phyloP scores from a whole-genome alignment of 2,797 vertebrate species.

The Yasuhikotakia modesta region DNA sequence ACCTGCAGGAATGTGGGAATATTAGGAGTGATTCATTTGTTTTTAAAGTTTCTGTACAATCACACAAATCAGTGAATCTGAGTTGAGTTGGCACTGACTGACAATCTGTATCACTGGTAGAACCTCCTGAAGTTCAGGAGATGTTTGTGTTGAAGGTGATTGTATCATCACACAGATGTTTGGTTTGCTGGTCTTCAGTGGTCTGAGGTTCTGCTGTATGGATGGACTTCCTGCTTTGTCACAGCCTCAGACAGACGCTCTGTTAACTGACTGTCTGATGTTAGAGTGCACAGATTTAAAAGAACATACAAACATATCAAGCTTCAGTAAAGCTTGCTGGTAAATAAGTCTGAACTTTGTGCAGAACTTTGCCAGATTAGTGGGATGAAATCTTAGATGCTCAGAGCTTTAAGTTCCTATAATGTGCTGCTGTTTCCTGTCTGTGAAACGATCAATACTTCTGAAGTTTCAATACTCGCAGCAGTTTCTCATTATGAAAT shows the following conservation, averaged over 20 bases:
- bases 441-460: no score
- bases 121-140: no score
- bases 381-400: no score
- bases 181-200: not conserved
- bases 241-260: not conserved
- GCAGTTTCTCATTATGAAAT: no score
- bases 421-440: no score
- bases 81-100: not conserved
- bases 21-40: not conserved
- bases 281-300: not conserved
- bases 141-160: no score
- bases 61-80: not conserved
- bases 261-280: not conserved
- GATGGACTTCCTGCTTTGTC: not conserved
- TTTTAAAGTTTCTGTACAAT: not conserved
- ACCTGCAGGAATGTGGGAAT: not conserved
- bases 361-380: no score
- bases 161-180: not conserved
- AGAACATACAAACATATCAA: no score
- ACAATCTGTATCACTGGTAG: not conserved
- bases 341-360: no score
- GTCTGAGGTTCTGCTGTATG: not conserved
- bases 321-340: no score
- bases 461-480: no score
- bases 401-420: no score